Base-by-base conservation (phyloP, 2,888 invertebrate genomes). In the Anoplius nigerrimus region DNA sequence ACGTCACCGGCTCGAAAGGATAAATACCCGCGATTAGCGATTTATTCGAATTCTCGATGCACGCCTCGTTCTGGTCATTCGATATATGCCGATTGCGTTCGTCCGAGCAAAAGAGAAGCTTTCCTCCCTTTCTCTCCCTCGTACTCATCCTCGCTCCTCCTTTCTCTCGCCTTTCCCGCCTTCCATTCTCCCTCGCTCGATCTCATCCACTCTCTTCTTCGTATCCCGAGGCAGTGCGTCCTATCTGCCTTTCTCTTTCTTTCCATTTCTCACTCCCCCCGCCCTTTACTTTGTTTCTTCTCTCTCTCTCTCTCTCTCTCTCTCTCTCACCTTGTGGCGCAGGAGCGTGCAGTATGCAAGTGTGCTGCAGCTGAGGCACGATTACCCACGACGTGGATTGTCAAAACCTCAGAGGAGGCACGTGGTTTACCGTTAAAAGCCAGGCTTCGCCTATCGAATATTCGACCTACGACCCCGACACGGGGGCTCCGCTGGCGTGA, bases 31-130 rank as follows among this genome's bases (percentile, higher is more conserved):
- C 82, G 84, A 85, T 86, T 84, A 84, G 80, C 84, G 84, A 86
- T 86, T 87, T 85, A 87, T 86, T 86, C 77, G 82, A 84, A 86
- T 86, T 85, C 82, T 65, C 73, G 71, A 64, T 66, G 52, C 57
- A 53, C 65, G 57, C 62, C 24, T 57, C 61, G 48, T 61, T 18
- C 61, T 18, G 53, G 64, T 64, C 58, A 48, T 54, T 42, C 59
- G 62, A 66, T 67, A 61, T 42, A 69, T 65, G 61, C 65, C 69
- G 65, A 71, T 66, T 61, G 65, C 66, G 54, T 51, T 65, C 20
- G 52, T 48, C n/a, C 20, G 56, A 21, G 46, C 20, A 20, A 24
- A 16, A 48, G 11, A 6, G 34, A 3, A 2, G 34, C 34, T 11
- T 1, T 3, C 34, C 8, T 34, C 11, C 34, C 34, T 34, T 11